Percentiles rank a stretch among this genome's conserved stretches.
phyloP scores from a whole-genome alignment of 2,113 vertebrate species.

The Ptilorrhoa leucosticta region DNA sequence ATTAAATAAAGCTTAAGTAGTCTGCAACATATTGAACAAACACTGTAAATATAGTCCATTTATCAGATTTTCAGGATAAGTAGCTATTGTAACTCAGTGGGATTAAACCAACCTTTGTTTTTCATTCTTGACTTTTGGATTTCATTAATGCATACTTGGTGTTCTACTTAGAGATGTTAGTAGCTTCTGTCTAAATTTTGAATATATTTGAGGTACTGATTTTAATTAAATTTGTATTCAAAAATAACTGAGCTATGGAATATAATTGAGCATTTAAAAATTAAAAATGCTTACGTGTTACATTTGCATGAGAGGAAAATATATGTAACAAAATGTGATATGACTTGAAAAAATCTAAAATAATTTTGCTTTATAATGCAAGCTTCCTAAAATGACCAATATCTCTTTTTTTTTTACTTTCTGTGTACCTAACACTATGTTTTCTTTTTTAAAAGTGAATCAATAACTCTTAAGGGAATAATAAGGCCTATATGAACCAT shows the following conservation, averaged over 20 bases:
- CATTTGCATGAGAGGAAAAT: neutral
- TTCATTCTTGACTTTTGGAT: neutral
- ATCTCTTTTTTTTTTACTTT: neutral
- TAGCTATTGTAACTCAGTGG: neutral
- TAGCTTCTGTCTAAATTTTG: neutral
- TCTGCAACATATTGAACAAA: neutral
- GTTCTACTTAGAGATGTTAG: neutral
- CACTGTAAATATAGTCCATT: constrained; percentile 4
- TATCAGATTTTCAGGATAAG: constrained; percentile 28
- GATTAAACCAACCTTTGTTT: neutral
- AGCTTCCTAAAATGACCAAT: neutral
- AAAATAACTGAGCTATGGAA: neutral
- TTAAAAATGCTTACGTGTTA: neutral
- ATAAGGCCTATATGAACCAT: neutral
- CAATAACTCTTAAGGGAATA: neutral
- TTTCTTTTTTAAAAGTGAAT: neutral
- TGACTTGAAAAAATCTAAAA: neutral
- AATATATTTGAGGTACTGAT: neutral
- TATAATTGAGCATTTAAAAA: neutral
- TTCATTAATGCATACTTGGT: neutral
- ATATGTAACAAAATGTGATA: neutral
- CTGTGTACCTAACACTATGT: neutral
- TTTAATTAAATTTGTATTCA: neutral
- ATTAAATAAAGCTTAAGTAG: constrained; percentile 19
- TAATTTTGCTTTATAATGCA: neutral